Evolutionary conservation across 2,797 vertebrate species (phyloP).

Genomic region (Anguilla pacifica): DNA sequence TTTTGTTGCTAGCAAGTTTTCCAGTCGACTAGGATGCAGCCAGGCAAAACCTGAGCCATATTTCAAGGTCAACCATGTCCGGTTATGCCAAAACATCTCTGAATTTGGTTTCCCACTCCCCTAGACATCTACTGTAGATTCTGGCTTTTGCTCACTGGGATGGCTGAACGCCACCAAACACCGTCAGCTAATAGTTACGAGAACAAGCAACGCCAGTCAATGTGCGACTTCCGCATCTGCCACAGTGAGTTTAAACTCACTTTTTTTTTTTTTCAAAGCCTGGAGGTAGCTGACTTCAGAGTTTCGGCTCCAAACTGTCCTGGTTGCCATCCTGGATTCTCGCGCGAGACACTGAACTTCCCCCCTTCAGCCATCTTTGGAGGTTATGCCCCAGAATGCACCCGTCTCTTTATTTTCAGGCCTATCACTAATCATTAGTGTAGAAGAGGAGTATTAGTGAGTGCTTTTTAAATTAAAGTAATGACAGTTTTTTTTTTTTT

Average conservation of each 20-base stretch:
- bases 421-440: slow-evolving; percentile 34
- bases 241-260: neutral
- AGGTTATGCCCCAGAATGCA: neutral
- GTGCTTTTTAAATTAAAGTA: slow-evolving; percentile 58
- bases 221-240: neutral
- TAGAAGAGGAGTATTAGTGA: slow-evolving; percentile 42
- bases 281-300: neutral
- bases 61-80: no score
- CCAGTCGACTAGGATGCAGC: no score
- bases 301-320: neutral
- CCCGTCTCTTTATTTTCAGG: neutral
- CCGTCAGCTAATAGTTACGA: neutral
- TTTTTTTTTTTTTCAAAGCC: neutral
- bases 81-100: no score
- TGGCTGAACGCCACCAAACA: neutral
- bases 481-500: slow-evolving; percentile 31
- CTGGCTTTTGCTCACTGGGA: neutral
- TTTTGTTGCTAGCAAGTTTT: no score
- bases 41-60: no score
- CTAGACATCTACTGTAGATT: no score
- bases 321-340: neutral
- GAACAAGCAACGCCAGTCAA: neutral
- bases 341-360: slow-evolving; percentile 14
- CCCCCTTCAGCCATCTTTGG: slow-evolving; percentile 56
- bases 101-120: no score